Evolutionary conservation across 2,113 vertebrate genomes (phyloP).

Genomic region (Percina caprodes): DNA sequence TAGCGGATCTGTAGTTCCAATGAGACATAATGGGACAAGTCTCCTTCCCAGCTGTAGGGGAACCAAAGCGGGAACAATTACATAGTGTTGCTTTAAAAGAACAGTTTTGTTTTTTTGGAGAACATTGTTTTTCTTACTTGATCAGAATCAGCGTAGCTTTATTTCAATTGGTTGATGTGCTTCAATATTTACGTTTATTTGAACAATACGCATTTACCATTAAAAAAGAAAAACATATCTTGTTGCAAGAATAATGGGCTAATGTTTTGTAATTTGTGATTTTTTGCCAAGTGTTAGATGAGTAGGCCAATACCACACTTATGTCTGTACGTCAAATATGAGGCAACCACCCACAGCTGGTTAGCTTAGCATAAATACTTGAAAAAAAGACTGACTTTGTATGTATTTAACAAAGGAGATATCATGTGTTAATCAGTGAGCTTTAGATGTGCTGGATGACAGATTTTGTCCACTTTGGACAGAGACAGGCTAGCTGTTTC

Average conservation of each 20-base stretch:
- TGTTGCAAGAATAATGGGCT: background rate
- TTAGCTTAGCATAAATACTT: slow-evolving; percentile 1
- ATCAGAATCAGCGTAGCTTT: slow-evolving; percentile 30
- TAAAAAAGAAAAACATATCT: background rate
- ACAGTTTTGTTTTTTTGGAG: slow-evolving; percentile 6
- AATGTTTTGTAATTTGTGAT: background rate
- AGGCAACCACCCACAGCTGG: background rate
- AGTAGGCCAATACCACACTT: background rate
- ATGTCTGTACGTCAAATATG: background rate
- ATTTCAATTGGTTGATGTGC: background rate
- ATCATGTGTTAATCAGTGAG: background rate
- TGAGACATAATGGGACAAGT: no score
- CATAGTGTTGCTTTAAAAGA: background rate
- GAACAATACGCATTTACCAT: background rate
- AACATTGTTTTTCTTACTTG: slow-evolving; percentile 31
- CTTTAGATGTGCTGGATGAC: background rate
- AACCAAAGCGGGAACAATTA: no score
- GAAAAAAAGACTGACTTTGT: background rate
- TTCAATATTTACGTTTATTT: background rate
- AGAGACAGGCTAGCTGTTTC: background rate
- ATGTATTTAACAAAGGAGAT: background rate
- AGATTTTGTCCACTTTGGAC: background rate
- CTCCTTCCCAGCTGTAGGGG: no score
- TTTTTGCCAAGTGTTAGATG: background rate
- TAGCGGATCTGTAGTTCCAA: no score